A percentile compares a stretch with the other conserved stretches of the same genome.
Conservation (phyloP, 2,888 invertebrate species). For the Ochropacha duplaris region DNA sequence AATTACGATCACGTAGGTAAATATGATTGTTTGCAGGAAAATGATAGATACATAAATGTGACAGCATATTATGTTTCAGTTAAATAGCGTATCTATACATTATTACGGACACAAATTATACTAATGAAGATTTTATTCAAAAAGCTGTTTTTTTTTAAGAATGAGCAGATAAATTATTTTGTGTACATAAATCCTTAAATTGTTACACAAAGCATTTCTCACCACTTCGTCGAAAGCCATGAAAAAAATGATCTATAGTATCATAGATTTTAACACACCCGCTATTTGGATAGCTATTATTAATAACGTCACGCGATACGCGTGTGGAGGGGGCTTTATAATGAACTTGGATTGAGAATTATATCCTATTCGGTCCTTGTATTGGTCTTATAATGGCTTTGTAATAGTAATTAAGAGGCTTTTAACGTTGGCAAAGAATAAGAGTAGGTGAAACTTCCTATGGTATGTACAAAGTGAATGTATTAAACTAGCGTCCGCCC, state of each 20-base stretch:
- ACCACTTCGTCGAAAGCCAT: background rate
- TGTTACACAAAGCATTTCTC: conserved; percentile 1
- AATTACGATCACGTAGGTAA: too few relatives aligned
- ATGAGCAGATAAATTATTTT: too few relatives aligned
- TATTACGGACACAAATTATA: background rate
- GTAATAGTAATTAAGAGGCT: conserved; percentile 1
- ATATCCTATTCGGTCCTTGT: conserved; percentile 5
- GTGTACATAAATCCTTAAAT: background rate
- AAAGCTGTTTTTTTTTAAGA: too few relatives aligned
- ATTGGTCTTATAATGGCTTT: background rate
- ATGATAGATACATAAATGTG: too few relatives aligned
- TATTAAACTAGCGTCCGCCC: too few relatives aligned
- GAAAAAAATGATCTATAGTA: conserved; percentile 24
- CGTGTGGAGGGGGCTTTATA: conserved; percentile 22
- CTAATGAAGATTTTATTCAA: too few relatives aligned
- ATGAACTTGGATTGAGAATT: conserved; percentile 25
- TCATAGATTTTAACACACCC: conserved; percentile 30
- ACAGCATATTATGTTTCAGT: too few relatives aligned
- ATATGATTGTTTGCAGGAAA: too few relatives aligned
- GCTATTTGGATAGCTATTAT: conserved; percentile 29
- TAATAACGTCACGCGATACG: conserved; percentile 25
- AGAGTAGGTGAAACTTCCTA: background rate
- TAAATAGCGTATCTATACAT: too few relatives aligned
- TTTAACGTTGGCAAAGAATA: background rate
- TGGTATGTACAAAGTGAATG: too few relatives aligned